Percentiles rank a stretch among this genome's conserved stretches.
Conservation (phyloP, 2,113 vertebrate genomes). For the Eulemur rufifrons region DNA sequence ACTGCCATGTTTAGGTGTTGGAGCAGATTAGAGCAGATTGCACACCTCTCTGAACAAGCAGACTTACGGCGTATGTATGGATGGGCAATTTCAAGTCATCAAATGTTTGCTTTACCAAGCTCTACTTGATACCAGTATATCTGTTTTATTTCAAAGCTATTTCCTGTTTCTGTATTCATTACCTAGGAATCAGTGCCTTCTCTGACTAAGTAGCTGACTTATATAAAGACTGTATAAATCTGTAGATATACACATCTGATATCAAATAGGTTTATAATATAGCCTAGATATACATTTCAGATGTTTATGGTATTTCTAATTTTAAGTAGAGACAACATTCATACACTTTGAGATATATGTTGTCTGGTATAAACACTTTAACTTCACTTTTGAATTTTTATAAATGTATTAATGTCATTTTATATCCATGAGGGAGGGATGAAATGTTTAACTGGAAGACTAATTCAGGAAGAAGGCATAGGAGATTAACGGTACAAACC, state of each 20-base stretch:
- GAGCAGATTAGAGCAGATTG: not conserved
- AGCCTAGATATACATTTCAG: not conserved
- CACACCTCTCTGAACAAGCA: not conserved
- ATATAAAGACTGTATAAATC: not conserved
- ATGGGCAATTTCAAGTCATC: not conserved
- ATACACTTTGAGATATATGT: not conserved
- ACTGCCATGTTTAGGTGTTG: not conserved
- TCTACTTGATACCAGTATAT: not conserved
- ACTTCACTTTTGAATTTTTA: not conserved
- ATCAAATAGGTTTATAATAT: not conserved
- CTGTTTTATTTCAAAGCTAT: conserved; percentile 11
- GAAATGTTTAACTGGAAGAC: conserved; percentile 1
- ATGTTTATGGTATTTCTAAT: not conserved
- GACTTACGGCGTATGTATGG: rapidly evolving
- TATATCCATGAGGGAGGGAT: not conserved
- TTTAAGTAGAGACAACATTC: not conserved
- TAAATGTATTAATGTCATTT: not conserved
- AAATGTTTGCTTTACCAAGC: not conserved
- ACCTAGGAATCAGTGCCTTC: not conserved
- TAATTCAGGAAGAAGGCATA: not conserved
- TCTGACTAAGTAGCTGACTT: not conserved
- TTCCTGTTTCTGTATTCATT: conserved; percentile 24
- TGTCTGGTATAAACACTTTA: not conserved
- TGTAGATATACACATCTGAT: not conserved
- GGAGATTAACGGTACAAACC: not conserved